Base-by-base conservation (phyloP, 2,113 vertebrate genomes). In the Hypocryptadius cinnamomeus region DNA sequence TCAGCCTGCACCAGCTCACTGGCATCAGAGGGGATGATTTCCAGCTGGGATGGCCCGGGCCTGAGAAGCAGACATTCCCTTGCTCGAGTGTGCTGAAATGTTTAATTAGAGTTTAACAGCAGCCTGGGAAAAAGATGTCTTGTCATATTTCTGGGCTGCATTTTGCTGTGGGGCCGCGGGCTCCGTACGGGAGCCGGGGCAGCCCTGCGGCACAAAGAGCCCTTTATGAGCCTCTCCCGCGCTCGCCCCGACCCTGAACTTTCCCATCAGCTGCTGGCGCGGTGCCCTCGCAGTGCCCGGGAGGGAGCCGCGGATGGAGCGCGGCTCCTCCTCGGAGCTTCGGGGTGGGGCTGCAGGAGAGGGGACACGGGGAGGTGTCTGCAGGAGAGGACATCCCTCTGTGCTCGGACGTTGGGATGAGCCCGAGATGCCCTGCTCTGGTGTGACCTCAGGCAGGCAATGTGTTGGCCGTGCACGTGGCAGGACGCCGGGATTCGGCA, bases 71-170 rank as follows among this genome's bases (percentile, higher is more conserved):
- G 92, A 74, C 88, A 57, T 81, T 65, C 15, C 90, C 84, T 72
- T 1, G 3, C 77, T 85, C 1, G 2, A 81, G 80, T 78, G 90
- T 87, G 93, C 92, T 63, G 88, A 79, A 94, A 86, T 92, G 92
- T 93, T 95, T 85, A 90, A 92, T 93, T 92, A 92, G 88, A 93
- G 33, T 69, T 89, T 79, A 92, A n/a, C 92, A 85, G 94, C 85
- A 90, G 92, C 92, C 96, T 95, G 95, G 93, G 93, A 97, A 95
- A 91, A 92, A 92, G 92, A 95, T 88, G 93, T 91, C 96, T 80
- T 44, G 85, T 93, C 95, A 70, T 88, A 92, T 92, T 93, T 87
- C 95, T 95, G 90, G 70, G 80, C 88, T 86, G 83, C 4, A 25
- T 90, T 95, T 94, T 61, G 90, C 85, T 76, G 80, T 70, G 40